Percentiles rank a stretch among this genome's conserved stretches.
Conservation (phyloP, 2,797 vertebrate species). For the Chromis chromis region DNA sequence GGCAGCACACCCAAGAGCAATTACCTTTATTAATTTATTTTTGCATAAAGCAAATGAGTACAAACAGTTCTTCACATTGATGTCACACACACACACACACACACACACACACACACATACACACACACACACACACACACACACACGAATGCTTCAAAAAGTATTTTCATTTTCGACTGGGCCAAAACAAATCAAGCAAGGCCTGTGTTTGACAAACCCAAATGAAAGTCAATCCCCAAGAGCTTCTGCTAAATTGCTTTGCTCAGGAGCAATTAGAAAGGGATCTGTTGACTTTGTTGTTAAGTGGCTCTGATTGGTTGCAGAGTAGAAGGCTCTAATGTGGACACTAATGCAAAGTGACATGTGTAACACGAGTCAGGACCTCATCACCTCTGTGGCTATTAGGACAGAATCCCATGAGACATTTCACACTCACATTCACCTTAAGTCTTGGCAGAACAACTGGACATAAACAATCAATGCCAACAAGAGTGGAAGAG, state of each 20-base stretch:
- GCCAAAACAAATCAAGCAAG: conserved; percentile 61
- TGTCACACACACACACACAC: not conserved
- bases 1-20: conserved; percentile 20
- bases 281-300: conserved; percentile 76
- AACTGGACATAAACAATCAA: conserved; percentile 17
- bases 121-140: not conserved
- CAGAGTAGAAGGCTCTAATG: conserved; percentile 61
- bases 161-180: conserved; percentile 49
- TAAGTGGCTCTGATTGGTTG: conserved; percentile 73
- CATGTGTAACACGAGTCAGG: conserved; percentile 61
- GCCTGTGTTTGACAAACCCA: conserved; percentile 57
- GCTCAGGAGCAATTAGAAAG: conserved; percentile 75
- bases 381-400: conserved; percentile 67
- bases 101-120: not conserved
- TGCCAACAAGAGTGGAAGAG: not conserved
- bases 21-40: conserved; percentile 39
- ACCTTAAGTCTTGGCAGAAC: conserved; percentile 42
- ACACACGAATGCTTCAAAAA: conserved; percentile 21
- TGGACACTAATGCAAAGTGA: conserved; percentile 75
- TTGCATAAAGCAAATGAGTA: conserved; percentile 32
- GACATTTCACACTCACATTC: conserved; percentile 39
- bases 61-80: conserved; percentile 18
- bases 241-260: conserved; percentile 71
- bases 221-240: conserved; percentile 67
- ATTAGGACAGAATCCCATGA: conserved; percentile 59